A percentile compares a stretch with the other conserved stretches of the same genome.
These are phyloP conservation scores for Papilio gigon DNA, from an alignment of 2,888 invertebrate genomes.

Conservation along the genomic window DNA sequence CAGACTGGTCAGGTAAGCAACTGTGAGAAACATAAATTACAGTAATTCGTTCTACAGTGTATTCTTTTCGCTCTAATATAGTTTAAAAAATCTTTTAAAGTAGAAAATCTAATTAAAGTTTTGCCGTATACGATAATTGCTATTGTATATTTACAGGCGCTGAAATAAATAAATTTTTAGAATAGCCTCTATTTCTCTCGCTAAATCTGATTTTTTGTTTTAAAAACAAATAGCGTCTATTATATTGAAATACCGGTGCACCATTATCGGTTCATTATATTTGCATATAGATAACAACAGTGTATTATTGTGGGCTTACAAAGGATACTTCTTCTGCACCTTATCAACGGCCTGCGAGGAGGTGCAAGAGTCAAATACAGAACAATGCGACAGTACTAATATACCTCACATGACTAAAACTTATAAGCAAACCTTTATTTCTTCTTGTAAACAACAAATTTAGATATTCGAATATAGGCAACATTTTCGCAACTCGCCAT, in stretches of 20 bases:
- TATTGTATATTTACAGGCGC: neutral
- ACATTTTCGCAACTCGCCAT: no score
- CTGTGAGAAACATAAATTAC: constrained; percentile 50
- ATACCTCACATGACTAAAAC: neutral
- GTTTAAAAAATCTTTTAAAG: neutral
- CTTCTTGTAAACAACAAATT: neutral
- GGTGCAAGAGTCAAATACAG: constrained; percentile 2
- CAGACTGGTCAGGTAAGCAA: constrained; percentile 62
- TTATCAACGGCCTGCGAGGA: neutral
- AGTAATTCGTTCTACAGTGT: neutral
- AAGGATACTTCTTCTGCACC: neutral
- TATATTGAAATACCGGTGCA: neutral
- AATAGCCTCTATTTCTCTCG: neutral
- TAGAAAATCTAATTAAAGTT: neutral
- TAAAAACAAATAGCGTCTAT: neutral
- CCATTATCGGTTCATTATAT: neutral
- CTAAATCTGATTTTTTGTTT: neutral
- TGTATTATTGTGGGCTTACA: neutral
- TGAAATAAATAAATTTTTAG: neutral
- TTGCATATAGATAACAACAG: neutral
- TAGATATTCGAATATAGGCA: neutral
- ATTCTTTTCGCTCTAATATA: neutral
- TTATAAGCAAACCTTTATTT: neutral
- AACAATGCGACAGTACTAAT: neutral
- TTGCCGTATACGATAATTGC: neutral